Conservation (phyloP, 30 jellyfish, hydroid and myxozoan genomes). For the Cassiopea xamachana region DNA sequence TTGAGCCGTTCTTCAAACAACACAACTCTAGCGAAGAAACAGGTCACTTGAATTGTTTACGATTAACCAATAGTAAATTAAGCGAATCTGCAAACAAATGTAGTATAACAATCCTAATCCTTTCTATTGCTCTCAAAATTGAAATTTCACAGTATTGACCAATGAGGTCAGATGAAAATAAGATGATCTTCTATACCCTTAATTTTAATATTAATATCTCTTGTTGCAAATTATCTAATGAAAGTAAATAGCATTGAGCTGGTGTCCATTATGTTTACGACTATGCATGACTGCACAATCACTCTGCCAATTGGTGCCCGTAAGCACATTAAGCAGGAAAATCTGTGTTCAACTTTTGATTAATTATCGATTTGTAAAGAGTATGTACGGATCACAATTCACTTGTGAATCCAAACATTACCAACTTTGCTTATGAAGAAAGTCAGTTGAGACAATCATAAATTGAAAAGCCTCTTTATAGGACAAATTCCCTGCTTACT, state of each 20-base stretch:
- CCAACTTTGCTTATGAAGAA: no score
- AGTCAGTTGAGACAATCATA: no score
- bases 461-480: no score
- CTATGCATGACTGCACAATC: slow-evolving; percentile 59
- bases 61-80: not conserved
- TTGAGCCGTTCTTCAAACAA: not conserved
- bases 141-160: not conserved
- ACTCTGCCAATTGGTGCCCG: slow-evolving; percentile 43
- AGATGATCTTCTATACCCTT: not conserved
- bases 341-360: not conserved
- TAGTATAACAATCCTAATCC: not conserved
- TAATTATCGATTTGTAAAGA: no score
- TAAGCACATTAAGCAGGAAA: slow-evolving; percentile 29
- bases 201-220: not conserved
- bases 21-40: not conserved
- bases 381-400: not conserved
- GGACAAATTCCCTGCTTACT: no score
- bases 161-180: not conserved
- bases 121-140: not conserved
- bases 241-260: not conserved
- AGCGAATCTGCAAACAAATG: slow-evolving; percentile 14
- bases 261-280: slow-evolving; percentile 55
- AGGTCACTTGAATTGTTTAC: slow-evolving; percentile 29
- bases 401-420: no score
- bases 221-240: slow-evolving; percentile 13